phyloP scores from a whole-genome alignment of 1,140 invertebrate species.

The Subanguina moxae region DNA sequence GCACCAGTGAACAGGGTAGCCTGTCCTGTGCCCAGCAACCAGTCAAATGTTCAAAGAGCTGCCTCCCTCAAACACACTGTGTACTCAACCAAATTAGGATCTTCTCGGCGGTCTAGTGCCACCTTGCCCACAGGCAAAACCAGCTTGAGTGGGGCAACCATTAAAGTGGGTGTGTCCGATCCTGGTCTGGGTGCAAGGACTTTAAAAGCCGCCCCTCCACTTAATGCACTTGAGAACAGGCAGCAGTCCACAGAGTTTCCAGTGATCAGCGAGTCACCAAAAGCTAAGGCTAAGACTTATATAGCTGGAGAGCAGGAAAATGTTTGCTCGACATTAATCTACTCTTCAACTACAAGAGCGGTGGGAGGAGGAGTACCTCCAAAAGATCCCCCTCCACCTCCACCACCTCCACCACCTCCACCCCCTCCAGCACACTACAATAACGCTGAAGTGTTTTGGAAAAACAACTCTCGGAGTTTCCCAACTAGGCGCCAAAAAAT shows the following conservation, averaged over 20 bases:
- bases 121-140: too few species aligned
- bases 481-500: background rate
- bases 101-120: too few species aligned
- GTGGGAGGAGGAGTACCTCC: background rate
- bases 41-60: constrained; percentile 17
- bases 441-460: background rate
- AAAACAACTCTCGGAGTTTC: background rate
- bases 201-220: too few species aligned
- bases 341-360: background rate
- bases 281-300: background rate
- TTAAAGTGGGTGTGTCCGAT: too few species aligned
- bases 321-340: background rate
- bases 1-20: background rate
- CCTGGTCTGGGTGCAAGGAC: too few species aligned
- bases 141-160: too few species aligned
- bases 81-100: too few species aligned
- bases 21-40: too few species aligned
- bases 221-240: too few species aligned
- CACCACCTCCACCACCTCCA: background rate
- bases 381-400: background rate
- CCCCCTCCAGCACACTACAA: too few species aligned
- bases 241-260: constrained; percentile 1
- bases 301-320: background rate
- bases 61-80: constrained; percentile 9
- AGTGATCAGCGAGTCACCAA: background rate